Percentiles rank a stretch among this genome's conserved stretches.
These are phyloP conservation scores for Hydropotes inermis DNA, from an alignment of 2,113 vertebrate genomes.

Conservation along the genomic window DNA sequence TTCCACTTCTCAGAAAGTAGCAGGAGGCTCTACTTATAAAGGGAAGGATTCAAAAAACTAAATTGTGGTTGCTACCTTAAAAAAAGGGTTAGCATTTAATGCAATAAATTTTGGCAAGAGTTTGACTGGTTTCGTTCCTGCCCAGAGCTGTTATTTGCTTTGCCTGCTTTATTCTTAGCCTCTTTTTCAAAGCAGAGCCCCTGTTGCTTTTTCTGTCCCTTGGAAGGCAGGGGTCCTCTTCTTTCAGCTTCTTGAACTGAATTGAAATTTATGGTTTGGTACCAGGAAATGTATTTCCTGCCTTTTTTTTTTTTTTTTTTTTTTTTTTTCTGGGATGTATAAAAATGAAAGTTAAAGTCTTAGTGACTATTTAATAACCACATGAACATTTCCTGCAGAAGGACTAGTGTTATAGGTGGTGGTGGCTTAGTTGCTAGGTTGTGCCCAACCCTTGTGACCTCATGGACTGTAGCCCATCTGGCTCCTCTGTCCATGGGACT, in stretches of 20 bases:
- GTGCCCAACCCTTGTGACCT: neutral
- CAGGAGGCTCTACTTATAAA: neutral
- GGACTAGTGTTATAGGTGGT: neutral
- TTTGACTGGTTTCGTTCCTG: neutral
- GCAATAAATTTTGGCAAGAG: conserved; percentile 39
- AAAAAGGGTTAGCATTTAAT: neutral
- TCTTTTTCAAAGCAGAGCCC: neutral
- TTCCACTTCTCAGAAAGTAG: neutral
- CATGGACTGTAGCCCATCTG: neutral
- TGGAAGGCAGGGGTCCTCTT: neutral
- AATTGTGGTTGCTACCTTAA: neutral
- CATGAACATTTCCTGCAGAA: neutral
- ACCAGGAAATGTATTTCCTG: neutral
- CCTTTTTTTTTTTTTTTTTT: neutral
- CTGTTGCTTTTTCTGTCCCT: neutral
- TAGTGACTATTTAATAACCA: neutral
- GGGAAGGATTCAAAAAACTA: neutral
- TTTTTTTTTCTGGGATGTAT: neutral
- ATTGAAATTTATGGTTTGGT: neutral
- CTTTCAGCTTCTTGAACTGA: neutral
- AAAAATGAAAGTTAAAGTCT: neutral
- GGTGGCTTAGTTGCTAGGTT: neutral
- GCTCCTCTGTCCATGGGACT: neutral
- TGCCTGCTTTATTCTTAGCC: neutral
- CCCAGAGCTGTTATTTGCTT: neutral